These are phyloP conservation scores for Drosophila suzukii DNA, from an alignment of 1,140 invertebrate species.

Conservation along the genomic window DNA sequence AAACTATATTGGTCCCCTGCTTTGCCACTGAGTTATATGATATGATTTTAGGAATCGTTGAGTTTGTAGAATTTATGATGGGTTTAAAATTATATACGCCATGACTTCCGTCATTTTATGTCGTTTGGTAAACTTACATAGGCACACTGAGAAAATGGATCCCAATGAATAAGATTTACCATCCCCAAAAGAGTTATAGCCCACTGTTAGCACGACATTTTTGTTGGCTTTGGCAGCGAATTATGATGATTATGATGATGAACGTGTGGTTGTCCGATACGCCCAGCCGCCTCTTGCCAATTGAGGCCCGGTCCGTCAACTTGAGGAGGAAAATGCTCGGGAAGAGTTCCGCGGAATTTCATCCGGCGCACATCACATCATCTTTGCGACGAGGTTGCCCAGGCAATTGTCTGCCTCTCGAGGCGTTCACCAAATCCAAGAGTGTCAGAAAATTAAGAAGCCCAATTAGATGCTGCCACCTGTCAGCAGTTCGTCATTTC, in stretches of 20 bases:
- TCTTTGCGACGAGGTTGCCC: slow-evolving; percentile 13
- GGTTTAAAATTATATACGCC: no score
- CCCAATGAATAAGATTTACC: neutral
- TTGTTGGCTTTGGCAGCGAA: slow-evolving; percentile 61
- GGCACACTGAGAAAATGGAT: no score
- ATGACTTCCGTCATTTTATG: no score
- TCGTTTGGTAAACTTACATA: no score
- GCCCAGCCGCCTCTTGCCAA: slow-evolving; percentile 70
- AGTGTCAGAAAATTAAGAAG: slow-evolving; percentile 83
- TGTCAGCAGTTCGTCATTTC: slow-evolving; percentile 84
- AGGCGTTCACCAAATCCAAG: slow-evolving; percentile 49
- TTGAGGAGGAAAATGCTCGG: slow-evolving; percentile 16
- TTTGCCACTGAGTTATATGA: no score
- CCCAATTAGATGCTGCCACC: slow-evolving; percentile 84
- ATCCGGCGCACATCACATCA: slow-evolving; percentile 25
- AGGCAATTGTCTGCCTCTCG: slow-evolving; percentile 66
- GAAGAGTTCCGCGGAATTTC: slow-evolving; percentile 63
- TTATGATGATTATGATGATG: slow-evolving; percentile 80
- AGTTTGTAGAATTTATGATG: no score
- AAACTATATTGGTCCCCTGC: no score
- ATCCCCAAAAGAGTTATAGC: neutral
- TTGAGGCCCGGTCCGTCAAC: slow-evolving; percentile 62
- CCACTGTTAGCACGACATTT: slow-evolving; percentile 53
- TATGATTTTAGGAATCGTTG: no score
- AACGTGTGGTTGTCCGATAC: slow-evolving; percentile 77